These are phyloP conservation scores for Mesocentrotus franciscanus DNA, from an alignment of 53 echinoderm and acorn worm genomes.

Conservation along the genomic window DNA sequence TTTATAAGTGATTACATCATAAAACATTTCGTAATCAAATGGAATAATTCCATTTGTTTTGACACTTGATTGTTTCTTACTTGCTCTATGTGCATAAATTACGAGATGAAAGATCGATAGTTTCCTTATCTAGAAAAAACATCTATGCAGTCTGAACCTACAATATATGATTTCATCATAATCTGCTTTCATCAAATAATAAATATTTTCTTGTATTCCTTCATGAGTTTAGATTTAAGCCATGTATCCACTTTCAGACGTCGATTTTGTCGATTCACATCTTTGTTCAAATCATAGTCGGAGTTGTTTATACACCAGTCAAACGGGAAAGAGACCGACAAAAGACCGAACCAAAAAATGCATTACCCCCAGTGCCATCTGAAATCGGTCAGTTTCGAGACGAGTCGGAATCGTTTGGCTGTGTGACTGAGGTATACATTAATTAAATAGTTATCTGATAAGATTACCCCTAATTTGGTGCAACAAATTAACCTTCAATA, in stretches of 20 bases:
- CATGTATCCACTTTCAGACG: neutral
- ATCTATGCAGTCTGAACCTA: neutral
- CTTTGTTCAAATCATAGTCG: neutral
- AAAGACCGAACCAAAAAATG: no score
- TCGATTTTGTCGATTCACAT: neutral
- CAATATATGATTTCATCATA: neutral
- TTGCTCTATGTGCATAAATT: slow-evolving; percentile 61
- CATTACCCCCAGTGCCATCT: no score
- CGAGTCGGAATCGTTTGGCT: no score
- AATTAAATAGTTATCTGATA: neutral
- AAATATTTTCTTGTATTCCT: neutral
- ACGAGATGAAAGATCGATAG: slow-evolving; percentile 68
- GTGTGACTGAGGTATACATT: no score
- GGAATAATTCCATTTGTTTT: neutral
- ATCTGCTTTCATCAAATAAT: neutral
- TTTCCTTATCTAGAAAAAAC: slow-evolving; percentile 2
- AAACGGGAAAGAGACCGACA: no score
- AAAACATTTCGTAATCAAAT: neutral
- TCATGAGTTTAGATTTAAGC: neutral
- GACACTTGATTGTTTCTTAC: slow-evolving; percentile 24
- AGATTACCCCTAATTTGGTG: neutral
- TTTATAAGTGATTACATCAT: slow-evolving; percentile 12
- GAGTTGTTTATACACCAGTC: neutral
- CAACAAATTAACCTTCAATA: neutral
- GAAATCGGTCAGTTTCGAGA: no score